phyloP scores from a whole-genome alignment of 2,113 vertebrate genomes.

The Narcine bancroftii region DNA sequence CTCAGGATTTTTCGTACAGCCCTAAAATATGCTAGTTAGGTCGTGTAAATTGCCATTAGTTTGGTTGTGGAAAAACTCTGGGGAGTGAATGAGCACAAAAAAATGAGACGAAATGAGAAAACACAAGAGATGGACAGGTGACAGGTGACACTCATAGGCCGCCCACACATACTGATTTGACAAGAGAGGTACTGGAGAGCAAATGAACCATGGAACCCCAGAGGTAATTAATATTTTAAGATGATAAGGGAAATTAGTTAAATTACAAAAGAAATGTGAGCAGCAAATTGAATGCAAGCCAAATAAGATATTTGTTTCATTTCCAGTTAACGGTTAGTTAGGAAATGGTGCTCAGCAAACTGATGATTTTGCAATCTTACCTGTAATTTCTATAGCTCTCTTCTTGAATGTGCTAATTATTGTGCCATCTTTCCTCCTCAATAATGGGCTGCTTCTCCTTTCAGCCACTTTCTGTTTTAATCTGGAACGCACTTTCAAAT shows the following conservation, averaged over 20 bases:
- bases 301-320: background rate
- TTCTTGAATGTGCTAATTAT: conserved; percentile 90
- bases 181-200: background rate
- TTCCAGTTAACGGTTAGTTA: background rate
- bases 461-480: conserved; percentile 95
- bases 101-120: no score
- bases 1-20: no score
- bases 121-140: no score
- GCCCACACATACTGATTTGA: background rate
- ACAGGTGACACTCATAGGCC: background rate
- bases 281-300: background rate
- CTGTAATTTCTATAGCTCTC: conserved; percentile 74
- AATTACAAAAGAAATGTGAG: background rate
- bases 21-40: no score
- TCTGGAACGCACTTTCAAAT: conserved; percentile 88
- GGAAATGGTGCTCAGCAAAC: background rate
- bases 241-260: background rate
- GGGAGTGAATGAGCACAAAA: no score
- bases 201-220: background rate
- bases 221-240: background rate
- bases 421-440: conserved; percentile 82
- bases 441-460: conserved; percentile 81
- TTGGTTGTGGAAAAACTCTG: no score
- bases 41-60: no score
- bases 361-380: conserved; percentile 42